Percentiles rank a stretch among this genome's conserved stretches.
phyloP scores from a whole-genome alignment of 2,797 vertebrate genomes.

The Pteronotus mesoamericanus region DNA sequence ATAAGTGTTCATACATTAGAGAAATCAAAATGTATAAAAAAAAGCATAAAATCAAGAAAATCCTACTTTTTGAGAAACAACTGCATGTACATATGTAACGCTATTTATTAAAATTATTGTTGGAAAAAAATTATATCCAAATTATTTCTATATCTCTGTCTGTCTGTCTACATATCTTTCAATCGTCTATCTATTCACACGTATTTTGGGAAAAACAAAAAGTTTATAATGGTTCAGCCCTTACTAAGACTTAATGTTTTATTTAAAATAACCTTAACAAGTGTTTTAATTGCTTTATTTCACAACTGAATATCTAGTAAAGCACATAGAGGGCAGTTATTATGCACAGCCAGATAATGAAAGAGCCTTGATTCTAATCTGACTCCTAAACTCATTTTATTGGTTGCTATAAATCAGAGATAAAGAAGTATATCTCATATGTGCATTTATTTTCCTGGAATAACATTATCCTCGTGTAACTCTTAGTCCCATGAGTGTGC shows the following conservation, averaged over 20 bases:
- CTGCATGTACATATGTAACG: neutral
- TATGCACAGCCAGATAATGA: neutral
- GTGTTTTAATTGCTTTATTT: neutral
- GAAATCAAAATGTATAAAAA: neutral
- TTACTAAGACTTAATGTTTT: neutral
- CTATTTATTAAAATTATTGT: neutral
- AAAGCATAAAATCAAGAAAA: neutral
- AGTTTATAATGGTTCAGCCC: neutral
- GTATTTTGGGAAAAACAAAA: neutral
- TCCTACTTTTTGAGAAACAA: neutral
- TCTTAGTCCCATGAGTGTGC: neutral
- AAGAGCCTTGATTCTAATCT: neutral
- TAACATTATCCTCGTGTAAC: neutral
- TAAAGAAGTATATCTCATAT: neutral
- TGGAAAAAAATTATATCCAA: neutral
- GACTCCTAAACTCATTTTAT: neutral
- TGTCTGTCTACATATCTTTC: neutral
- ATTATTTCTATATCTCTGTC: neutral
- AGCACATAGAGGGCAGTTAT: neutral
- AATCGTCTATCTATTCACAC: neutral
- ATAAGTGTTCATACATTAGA: neutral
- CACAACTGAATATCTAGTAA: neutral
- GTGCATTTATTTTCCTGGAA: neutral
- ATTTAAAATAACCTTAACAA: neutral
- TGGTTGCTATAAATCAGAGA: neutral